Percentiles rank a stretch among this genome's conserved stretches.
These are phyloP conservation scores for Bombus sylvicola DNA, from an alignment of 1,140 invertebrate genomes.

Conservation along the genomic window DNA sequence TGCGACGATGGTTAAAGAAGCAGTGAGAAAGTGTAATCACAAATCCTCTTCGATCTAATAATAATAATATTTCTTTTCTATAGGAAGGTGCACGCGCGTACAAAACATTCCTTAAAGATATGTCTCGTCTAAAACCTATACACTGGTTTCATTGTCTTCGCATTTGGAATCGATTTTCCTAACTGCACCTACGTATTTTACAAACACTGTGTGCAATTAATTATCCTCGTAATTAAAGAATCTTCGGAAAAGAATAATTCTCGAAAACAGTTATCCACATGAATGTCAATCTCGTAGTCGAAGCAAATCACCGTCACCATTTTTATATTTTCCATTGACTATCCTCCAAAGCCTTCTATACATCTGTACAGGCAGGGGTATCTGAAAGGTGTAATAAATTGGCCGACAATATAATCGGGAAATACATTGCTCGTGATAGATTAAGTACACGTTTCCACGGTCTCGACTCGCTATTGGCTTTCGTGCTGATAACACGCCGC, in stretches of 20 bases:
- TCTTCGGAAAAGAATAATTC: not conserved
- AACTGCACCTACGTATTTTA: not conserved
- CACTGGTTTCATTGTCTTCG: too few species aligned
- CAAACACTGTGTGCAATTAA: not conserved
- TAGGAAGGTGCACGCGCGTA: too few species aligned
- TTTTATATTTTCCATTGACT: not conserved
- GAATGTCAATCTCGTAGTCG: not conserved
- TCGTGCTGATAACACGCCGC: slow-evolving; percentile 46
- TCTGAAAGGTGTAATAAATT: not conserved
- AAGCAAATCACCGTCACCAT: not conserved
- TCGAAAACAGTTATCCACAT: too few species aligned
- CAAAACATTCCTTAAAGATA: too few species aligned
- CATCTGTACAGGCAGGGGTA: too few species aligned
- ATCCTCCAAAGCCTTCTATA: not conserved
- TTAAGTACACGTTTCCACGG: slow-evolving; percentile 48
- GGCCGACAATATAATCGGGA: slow-evolving; percentile 2
- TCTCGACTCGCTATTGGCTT: slow-evolving; percentile 31
- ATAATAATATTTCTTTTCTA: not conserved
- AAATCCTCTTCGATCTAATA: not conserved
- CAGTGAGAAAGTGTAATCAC: too few species aligned
- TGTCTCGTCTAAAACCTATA: too few species aligned
- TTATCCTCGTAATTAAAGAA: not conserved
- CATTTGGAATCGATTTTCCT: not conserved
- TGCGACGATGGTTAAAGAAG: too few species aligned
- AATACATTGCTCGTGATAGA: slow-evolving; percentile 5